These are phyloP conservation scores for Callinectes sapidus DNA, from an alignment of 2,888 invertebrate genomes.

Conservation along the genomic window DNA sequence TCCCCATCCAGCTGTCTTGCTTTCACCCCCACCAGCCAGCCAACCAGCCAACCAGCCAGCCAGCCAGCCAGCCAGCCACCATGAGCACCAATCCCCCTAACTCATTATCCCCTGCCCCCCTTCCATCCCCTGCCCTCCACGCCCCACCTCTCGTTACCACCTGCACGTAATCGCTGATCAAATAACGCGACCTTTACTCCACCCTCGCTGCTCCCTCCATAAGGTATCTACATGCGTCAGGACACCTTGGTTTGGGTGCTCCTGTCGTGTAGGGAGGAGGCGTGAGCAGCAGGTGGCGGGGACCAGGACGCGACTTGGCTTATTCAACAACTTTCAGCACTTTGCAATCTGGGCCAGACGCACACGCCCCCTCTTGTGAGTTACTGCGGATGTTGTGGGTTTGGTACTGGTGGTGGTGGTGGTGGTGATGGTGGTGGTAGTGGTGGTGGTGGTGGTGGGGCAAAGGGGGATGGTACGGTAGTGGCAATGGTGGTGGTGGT, in stretches of 20 bases:
- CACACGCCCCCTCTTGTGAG: background rate
- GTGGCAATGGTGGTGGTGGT: background rate
- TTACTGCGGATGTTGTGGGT: constrained; percentile 1
- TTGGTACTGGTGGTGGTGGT: background rate
- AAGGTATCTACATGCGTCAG: background rate
- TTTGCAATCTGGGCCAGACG: background rate
- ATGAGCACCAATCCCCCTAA: background rate
- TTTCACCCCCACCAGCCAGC: constrained; percentile 5
- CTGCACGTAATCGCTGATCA: background rate
- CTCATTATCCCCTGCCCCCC: background rate
- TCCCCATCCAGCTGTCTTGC: background rate
- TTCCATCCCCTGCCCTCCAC: background rate
- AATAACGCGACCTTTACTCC: background rate
- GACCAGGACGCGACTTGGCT: background rate
- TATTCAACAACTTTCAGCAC: constrained; percentile 1
- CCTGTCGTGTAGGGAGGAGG: background rate
- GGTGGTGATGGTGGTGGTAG: background rate
- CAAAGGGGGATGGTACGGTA: background rate
- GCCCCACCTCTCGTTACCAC: background rate
- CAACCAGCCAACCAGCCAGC: background rate
- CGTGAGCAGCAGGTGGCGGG: constrained; percentile 6
- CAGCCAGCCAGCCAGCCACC: background rate
- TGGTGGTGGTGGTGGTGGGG: background rate
- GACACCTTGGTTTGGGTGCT: background rate
- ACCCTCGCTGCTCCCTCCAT: background rate